Conservation (phyloP, 2,113 vertebrate genomes). For the Callorhinus ursinus region DNA sequence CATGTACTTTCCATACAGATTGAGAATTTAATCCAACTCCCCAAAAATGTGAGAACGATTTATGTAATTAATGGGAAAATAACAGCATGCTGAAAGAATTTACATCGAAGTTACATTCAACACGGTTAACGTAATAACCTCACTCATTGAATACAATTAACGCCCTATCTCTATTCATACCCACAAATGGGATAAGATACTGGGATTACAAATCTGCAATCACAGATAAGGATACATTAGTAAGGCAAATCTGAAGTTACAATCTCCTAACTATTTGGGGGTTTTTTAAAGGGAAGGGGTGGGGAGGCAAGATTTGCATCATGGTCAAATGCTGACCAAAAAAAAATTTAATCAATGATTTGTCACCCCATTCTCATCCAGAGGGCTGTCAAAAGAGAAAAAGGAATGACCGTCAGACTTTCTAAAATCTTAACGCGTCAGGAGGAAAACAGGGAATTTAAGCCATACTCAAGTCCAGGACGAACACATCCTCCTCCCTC, state of each 20-base stretch:
- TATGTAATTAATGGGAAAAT: constrained; percentile 14
- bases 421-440: background rate
- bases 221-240: background rate
- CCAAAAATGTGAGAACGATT: background rate
- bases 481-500: background rate
- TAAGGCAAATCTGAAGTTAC: background rate
- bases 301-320: background rate
- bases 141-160: background rate
- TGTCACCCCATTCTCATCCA: background rate
- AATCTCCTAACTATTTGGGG: background rate
- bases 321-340: background rate
- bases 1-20: background rate
- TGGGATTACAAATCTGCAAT: background rate
- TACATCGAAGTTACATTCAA: background rate
- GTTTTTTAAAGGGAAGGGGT: background rate
- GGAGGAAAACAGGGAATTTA: background rate
- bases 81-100: background rate
- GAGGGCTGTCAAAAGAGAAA: background rate
- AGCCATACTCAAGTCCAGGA: background rate
- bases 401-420: background rate
- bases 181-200: background rate
- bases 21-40: constrained; percentile 24
- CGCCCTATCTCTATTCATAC: background rate
- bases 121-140: background rate
- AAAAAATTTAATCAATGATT: background rate